Percentiles rank a stretch among this genome's conserved stretches.
These are phyloP conservation scores for Cepaea hortensis DNA, from an alignment of 2,888 invertebrate genomes.

Conservation along the genomic window DNA sequence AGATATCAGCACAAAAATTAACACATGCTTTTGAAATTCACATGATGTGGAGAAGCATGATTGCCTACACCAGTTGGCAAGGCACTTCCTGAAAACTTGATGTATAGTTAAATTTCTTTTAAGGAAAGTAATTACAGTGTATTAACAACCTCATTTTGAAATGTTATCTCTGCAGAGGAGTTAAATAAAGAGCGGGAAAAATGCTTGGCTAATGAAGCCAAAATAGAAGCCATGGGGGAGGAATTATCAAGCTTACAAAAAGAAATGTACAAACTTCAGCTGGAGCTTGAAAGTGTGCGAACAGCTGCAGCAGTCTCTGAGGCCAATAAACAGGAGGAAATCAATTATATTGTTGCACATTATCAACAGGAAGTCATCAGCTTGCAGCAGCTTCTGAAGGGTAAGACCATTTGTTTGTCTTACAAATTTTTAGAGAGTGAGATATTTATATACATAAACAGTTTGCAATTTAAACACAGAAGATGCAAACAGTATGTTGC, in stretches of 20 bases:
- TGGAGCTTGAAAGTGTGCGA: slow-evolving; percentile 71
- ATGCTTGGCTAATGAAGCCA: slow-evolving; percentile 52
- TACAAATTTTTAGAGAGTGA: neutral
- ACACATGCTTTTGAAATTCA: no score
- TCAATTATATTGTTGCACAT: slow-evolving; percentile 80
- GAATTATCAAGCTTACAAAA: slow-evolving; percentile 58
- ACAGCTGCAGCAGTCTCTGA: slow-evolving; percentile 82
- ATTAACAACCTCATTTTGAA: no score
- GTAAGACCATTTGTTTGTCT: slow-evolving; percentile 75
- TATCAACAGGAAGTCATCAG: slow-evolving; percentile 87
- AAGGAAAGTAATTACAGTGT: no score
- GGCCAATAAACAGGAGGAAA: slow-evolving; percentile 83
- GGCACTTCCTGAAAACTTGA: no score
- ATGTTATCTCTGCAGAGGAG: slow-evolving; percentile 61
- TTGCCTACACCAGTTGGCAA: no score
- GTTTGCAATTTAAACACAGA: neutral
- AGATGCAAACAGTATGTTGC: no score
- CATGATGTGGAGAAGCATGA: no score
- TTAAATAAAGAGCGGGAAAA: slow-evolving; percentile 60
- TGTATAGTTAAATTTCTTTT: no score
- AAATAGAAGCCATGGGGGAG: slow-evolving; percentile 58
- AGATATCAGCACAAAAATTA: no score
- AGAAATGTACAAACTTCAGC: slow-evolving; percentile 61
- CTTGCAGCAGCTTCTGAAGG: slow-evolving; percentile 89
- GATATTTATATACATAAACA: neutral